Evolutionary conservation across 2,797 vertebrate genomes (phyloP).

Genomic region (Eupleurogrammus muticus): DNA sequence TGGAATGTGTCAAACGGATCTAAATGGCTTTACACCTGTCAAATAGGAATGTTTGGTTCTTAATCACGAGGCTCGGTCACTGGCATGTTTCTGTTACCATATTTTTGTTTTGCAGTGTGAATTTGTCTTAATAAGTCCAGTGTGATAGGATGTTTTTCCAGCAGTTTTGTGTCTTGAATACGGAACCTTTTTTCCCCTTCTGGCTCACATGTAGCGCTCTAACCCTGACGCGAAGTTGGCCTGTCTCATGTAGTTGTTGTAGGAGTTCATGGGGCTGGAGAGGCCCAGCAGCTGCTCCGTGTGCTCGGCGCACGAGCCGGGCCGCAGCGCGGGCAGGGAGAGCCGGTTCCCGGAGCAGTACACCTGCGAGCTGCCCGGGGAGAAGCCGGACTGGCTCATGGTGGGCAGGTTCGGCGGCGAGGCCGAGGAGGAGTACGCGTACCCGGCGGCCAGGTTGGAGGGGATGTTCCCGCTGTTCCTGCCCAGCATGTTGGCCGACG

Average conservation of each 20-base stretch:
- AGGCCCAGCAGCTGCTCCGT: constrained; percentile 90
- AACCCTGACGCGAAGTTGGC: constrained; percentile 89
- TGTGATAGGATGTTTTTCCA: background rate
- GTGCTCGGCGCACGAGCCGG: constrained; percentile 87
- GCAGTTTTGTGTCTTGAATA: background rate
- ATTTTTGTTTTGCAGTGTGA: background rate
- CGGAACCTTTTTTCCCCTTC: background rate
- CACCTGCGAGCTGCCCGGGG: constrained; percentile 86
- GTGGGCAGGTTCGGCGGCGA: constrained; percentile 85
- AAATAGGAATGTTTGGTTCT: constrained; percentile 54
- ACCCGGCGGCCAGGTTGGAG: constrained; percentile 79
- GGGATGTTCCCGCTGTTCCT: constrained; percentile 79
- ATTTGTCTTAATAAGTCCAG: background rate
- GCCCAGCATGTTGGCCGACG: constrained; percentile 77
- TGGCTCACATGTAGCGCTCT: constrained; percentile 92
- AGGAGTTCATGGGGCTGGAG: constrained; percentile 83
- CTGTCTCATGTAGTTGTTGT: constrained; percentile 92
- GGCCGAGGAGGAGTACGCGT: constrained; percentile 85
- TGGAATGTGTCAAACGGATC: constrained; percentile 65
- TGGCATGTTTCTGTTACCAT: background rate
- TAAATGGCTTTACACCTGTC: constrained; percentile 69
- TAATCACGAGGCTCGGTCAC: constrained; percentile 47
- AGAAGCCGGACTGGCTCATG: constrained; percentile 86
- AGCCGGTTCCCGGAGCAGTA: constrained; percentile 87
- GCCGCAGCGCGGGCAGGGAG: constrained; percentile 83